Evolutionary conservation across 2,797 vertebrate genomes (phyloP), one percentile per base, ranked within the genome.

Genomic region (Argentina silus): DNA sequence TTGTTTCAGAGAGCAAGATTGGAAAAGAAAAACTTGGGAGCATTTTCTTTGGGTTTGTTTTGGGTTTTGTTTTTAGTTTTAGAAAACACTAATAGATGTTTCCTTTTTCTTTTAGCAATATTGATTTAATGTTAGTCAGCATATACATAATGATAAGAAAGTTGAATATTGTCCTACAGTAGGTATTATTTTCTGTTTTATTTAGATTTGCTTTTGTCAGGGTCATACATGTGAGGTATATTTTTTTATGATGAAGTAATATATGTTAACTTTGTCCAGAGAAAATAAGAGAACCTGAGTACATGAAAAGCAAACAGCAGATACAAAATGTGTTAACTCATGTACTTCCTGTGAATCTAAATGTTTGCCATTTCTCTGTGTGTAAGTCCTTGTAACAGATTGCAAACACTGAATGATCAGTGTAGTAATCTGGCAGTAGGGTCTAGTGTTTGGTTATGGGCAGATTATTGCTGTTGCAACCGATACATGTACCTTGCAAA

Each of bases 311-410:
- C 84, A 86, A 89, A 85, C 80, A 81, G 83, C 85, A 84, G 90
- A 92, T 89, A 85, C 83, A 88, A 89, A 87, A 76, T 88, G 85
- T 92, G 88, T 89, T 90, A 82, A 88, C 87, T 90, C 87, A 89
- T 92, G 91, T 93, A 94, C 91, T 93, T 93, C 91, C 91, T 93
- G 91, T 93, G 90, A 91, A 91, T 92, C 87, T 76, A 86, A 91
- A 89, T 57, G 50, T 88, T 92, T 90, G 90, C 92, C 91, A 92
- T 93, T 91, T 91, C 84, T 92, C 85, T 92, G 79, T 89, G 77
- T 79, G 85, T 90, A 79, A 89, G 87, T 93, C 89, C 89, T 91
- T 74, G 86, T 93, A 75, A 84, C 82, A 59, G 90, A 87, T 89
- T 82, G 85, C 82, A 67, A 53, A 67, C 11, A 23, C 85, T 81